A percentile compares a stretch with the other conserved stretches of the same genome.
Conservation (phyloP, 2,113 vertebrate species). For the Motacilla alba region DNA sequence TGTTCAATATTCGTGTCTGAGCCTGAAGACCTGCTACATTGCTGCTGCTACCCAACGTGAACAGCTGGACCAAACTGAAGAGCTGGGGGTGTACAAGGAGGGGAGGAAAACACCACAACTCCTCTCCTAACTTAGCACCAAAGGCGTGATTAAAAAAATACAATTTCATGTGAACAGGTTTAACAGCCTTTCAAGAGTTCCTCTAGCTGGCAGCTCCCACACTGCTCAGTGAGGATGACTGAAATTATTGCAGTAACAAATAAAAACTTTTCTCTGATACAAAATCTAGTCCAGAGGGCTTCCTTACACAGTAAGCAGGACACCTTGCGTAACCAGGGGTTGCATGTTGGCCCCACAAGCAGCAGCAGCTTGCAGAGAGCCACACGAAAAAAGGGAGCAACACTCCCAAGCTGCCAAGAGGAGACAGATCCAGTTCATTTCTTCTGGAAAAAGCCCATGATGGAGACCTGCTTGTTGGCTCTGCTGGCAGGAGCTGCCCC, state of each 20-base stretch:
- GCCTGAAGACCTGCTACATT: not conserved
- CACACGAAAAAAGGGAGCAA: not conserved
- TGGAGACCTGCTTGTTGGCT: constrained; percentile 87
- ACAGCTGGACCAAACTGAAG: not conserved
- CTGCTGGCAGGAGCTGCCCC: constrained; percentile 66
- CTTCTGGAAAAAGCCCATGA: constrained; percentile 91
- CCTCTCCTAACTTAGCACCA: not conserved
- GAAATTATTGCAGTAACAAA: not conserved
- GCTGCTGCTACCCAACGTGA: not conserved
- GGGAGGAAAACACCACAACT: not conserved
- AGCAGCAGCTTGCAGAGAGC: not conserved
- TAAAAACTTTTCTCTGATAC: not conserved
- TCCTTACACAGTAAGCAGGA: constrained; percentile 68
- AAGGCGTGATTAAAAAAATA: not conserved
- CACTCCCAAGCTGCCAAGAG: not conserved
- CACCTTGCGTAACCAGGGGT: not conserved
- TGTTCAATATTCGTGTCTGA: not conserved
- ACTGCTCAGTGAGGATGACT: not conserved
- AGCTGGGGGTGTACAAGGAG: not conserved
- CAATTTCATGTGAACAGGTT: not conserved
- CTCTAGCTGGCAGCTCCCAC: not conserved
- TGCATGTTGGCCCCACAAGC: not conserved
- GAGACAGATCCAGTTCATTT: constrained; percentile 72
- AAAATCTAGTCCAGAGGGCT: constrained; percentile 35
- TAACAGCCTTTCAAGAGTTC: not conserved